A percentile compares a stretch with the other conserved stretches of the same genome.
phyloP scores from a whole-genome alignment of 2,797 vertebrate species.

The Hirundo rustica region DNA sequence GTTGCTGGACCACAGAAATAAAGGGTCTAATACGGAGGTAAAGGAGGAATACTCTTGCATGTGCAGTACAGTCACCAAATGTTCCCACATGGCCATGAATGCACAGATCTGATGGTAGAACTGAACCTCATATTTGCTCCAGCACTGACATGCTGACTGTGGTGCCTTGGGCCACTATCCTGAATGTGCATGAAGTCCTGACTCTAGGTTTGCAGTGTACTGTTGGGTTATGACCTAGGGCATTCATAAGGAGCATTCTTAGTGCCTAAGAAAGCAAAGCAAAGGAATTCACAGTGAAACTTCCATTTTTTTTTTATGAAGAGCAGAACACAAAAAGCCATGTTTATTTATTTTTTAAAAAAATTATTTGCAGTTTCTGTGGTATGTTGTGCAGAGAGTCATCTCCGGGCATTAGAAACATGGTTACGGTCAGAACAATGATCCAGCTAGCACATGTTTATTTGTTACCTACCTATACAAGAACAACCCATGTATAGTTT shows the following conservation, averaged over 20 bases:
- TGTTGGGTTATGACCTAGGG: background rate
- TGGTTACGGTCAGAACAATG: background rate
- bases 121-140: background rate
- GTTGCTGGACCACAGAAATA: conserved; percentile 87
- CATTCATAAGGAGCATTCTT: background rate
- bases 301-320: background rate
- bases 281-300: background rate
- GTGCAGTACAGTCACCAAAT: background rate
- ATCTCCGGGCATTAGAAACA: background rate
- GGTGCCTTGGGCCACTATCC: accelerated
- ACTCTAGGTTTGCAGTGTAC: background rate
- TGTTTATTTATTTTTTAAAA: background rate
- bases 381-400: background rate
- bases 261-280: background rate
- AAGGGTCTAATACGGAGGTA: conserved; percentile 86
- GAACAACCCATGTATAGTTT: background rate
- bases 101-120: background rate
- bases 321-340: background rate
- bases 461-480: background rate
- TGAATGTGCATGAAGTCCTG: background rate
- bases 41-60: background rate
- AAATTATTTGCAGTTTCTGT: background rate
- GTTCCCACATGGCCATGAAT: background rate
- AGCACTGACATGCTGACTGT: background rate
- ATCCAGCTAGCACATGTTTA: background rate